Conservation (phyloP, 2,113 vertebrate genomes). For the Alexandromys fortis region DNA sequence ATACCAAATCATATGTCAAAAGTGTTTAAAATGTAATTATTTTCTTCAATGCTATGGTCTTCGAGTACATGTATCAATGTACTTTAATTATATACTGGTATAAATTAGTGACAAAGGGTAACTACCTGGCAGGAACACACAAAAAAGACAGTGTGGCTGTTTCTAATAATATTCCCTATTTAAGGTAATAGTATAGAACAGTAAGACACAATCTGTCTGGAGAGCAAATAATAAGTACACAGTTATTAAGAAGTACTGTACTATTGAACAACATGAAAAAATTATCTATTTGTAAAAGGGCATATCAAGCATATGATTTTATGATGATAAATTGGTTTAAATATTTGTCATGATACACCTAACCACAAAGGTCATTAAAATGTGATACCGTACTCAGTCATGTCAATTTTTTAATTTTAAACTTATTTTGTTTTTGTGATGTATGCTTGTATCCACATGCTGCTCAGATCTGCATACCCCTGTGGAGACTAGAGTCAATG, state of each 20-base stretch:
- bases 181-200: slow-evolving; percentile 2
- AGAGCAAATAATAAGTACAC: background rate
- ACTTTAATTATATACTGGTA: slow-evolving; percentile 26
- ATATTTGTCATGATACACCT: background rate
- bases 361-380: background rate
- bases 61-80: background rate
- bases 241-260: background rate
- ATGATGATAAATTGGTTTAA: background rate
- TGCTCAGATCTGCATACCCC: background rate
- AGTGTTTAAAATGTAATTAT: background rate
- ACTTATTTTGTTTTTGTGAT: background rate
- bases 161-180: background rate
- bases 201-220: background rate
- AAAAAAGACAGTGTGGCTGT: background rate
- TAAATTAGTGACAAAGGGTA: slow-evolving; percentile 9
- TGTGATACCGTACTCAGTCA: background rate
- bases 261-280: background rate
- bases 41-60: background rate
- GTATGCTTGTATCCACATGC: background rate
- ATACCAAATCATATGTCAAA: background rate
- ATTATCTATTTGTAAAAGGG: background rate
- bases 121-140: background rate
- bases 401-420: background rate
- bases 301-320: background rate
- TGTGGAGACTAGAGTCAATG: background rate